Base-by-base conservation (phyloP, 2,797 vertebrate genomes). In the Paedocypris micromegethes region DNA sequence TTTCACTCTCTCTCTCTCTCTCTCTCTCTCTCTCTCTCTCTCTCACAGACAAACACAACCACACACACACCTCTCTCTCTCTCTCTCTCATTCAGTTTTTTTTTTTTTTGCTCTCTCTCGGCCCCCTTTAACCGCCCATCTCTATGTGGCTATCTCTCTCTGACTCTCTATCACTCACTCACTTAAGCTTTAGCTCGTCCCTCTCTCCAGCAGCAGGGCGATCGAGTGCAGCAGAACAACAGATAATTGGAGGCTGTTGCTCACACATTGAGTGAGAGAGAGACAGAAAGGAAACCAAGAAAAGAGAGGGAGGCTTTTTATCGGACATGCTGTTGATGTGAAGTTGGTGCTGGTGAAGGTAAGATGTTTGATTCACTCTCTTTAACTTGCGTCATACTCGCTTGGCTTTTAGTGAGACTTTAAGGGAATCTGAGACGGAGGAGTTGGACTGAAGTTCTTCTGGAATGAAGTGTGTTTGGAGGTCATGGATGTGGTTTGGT, bases 341-440 rank as follows among this genome's bases (percentile, higher is more conserved):
- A 79, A 49, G 52, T 59, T 65, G 55, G 47, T 59, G 9, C 46
- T 61, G 57, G 68, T 80, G 63, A 85, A 89, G 88, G 87, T 88
- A 86, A 86, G 87, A 64, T 53, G 9, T 9, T 7, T 40, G 51
- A 44, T 45, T 37, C n/a, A 9, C 57, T 62, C 6, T 75, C 23
- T 52, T 41, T 43, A 23, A 41, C 37, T 41, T 9, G 41, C 41
- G 40, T 46, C 54, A 49, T 38, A 38, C 37, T 59, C 5, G 39
- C 2, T 7, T 4, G 43, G 5, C 47, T 43, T 59, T 39, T 44
- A 23, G 50, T 9, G 23, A 23, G 23, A 23, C 23, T 23, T 23
- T 23, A 23, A 23, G 23, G 23, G 23, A 23, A 23, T 23, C 23
- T 23, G 23, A 23, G 23, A 23, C 23, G 23, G 23, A 23, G 23